Evolutionary conservation across 1,140 invertebrate species (phyloP), one percentile per base, ranked within the genome.

Genomic region (Pogonus chalceus): DNA sequence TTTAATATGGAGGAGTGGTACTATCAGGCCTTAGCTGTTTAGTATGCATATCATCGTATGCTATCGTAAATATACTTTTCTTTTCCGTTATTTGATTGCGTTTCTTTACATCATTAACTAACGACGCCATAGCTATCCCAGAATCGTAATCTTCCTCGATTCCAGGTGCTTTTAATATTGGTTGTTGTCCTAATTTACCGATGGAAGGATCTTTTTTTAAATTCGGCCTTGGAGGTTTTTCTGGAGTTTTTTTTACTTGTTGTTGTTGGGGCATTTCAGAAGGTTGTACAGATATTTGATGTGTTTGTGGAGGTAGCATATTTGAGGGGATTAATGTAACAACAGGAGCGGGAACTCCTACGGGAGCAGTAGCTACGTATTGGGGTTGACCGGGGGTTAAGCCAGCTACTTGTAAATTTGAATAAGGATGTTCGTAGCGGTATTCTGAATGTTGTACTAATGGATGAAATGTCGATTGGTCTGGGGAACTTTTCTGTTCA

Each of bases 1-100:
- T 23, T 56, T 21, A 73, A 47, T 72, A 71, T 35, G 73, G 67
- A 2, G 76, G 72, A 3, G 76, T 71, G 23, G 67, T 67, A 60
- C 75, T 78, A 52, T 81, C 76, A 0, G 79, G 71, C 35, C 78
- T 69, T 3, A 83, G 63, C 52, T 82, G 77, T 39, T 76, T 76
- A 0, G 82, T 84, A 43, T 82, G 78, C 61, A 92, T 87, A 64
- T 91, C 89, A 64, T 89, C 88, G 63, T 93, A 94, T 1, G 90
- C 89, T 58, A 94, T 93, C 0, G 90, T 91, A 62, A 93, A 94
- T n/a, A 94, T 82, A 66, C 90, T 92, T 64, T 92, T 92, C 72
- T 92, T 93, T 61, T 92, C 88, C 20, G 91, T 79, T 55, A 92
- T 82, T 46, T 87, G 83, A 62, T 87, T 77, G 60, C 80, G 68